Base-by-base conservation (phyloP, 2,797 vertebrate species). In the Lepidocolaptes lacrymiger region DNA sequence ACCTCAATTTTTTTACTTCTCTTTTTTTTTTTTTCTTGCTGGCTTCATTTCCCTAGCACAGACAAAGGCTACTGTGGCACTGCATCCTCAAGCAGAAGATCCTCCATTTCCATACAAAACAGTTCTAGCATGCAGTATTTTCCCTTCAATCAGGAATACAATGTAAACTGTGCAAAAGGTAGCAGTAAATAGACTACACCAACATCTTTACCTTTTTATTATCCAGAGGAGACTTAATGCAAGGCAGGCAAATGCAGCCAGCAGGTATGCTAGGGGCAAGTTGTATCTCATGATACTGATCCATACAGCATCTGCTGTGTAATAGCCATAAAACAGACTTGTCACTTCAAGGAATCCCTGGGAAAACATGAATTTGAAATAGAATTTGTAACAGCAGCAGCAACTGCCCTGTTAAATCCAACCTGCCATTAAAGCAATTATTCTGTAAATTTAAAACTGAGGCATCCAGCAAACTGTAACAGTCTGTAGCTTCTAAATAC, bases 301-400 rank as follows among this genome's bases (percentile, higher is more conserved):
- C 75, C 96, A 85, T 18, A 98, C 96, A 48, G 94, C 88, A 41
- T 99, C 98, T 83, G 98, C 94, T 58, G 97, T 98, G 93, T 99
- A 99, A 97, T 98, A 99, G 78, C 99, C 99, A 44, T 99, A 99
- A 96, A 99, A 99, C 37, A 99, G 98, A 91, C 97, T 98, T 12
- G 99, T 99, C 85, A 98, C 96, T 93, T 99, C 99, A 96, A 99
- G 98, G 87, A 99, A 99, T 28, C 99, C 99, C 99, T 99, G 97
- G 37, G 82, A 95, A 66, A 91, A 89, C 36, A 75, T 14, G 20
- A 93, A 90, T 54, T 68, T 54, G 43, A 80, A 30, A 81, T 5
- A 67, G 83, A 81, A 91, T 34, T 77, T 54, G 7, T 74, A 81
- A 51, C 16, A 78, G 16, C 32, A 94, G 55, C 37, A 79, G 49